Percentiles rank a stretch among this genome's conserved stretches.
Evolutionary conservation across 2,797 vertebrate genomes (phyloP).

Genomic region (Catamblyrhynchus diadema): DNA sequence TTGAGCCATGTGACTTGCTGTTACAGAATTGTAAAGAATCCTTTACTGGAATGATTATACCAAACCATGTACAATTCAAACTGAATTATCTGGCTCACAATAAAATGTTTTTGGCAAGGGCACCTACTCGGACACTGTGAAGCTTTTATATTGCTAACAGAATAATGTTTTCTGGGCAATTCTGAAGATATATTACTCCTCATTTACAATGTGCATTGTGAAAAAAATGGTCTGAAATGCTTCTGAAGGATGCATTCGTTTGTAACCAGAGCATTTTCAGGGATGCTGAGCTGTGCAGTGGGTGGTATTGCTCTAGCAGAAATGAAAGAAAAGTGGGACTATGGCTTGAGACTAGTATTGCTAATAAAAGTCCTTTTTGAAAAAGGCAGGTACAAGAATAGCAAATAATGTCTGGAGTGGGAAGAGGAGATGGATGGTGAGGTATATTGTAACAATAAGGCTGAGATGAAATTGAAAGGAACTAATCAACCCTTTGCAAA

Average conservation of each 20-base stretch:
- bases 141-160: constrained; percentile 40
- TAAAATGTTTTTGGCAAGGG: constrained; percentile 54
- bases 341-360: neutral
- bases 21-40: constrained; percentile 63
- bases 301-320: neutral
- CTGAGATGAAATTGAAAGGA: neutral
- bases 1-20: constrained; percentile 49
- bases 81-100: constrained; percentile 56
- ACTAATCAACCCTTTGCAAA: neutral
- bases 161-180: constrained; percentile 50
- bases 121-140: constrained; percentile 27
- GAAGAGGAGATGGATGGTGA: neutral
- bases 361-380: neutral
- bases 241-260: constrained; percentile 47
- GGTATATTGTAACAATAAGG: neutral
- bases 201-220: constrained; percentile 39
- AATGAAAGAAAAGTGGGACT: constrained; percentile 5
- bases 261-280: constrained; percentile 17
- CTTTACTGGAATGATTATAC: constrained; percentile 57
- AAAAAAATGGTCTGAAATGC: constrained; percentile 39
- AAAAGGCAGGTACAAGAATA: neutral
- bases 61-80: constrained; percentile 38
- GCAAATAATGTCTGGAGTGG: neutral
- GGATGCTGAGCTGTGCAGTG: constrained; percentile 30
- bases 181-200: constrained; percentile 48